Evolutionary conservation across 1,140 invertebrate species (phyloP).

Genomic region (Antheraea mylitta): DNA sequence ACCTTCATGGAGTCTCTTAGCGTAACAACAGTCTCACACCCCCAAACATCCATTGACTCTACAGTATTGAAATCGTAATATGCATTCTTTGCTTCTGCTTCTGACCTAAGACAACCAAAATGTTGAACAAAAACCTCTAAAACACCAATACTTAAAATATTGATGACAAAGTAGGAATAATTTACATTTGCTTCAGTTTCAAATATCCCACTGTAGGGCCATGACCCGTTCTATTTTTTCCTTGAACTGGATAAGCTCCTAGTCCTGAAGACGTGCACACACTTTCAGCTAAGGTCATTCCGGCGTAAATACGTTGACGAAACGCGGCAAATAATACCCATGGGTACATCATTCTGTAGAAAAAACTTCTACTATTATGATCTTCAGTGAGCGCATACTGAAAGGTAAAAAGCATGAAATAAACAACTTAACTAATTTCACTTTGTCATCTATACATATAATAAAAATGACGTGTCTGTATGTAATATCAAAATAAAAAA

Average conservation of each 20-base stretch:
- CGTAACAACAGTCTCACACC: constrained; percentile 87
- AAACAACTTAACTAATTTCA: too few relatives aligned
- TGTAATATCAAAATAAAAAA: too few relatives aligned
- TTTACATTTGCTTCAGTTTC: constrained; percentile 78
- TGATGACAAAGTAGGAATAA: constrained; percentile 5
- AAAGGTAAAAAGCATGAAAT: constrained; percentile 50
- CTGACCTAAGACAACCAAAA: constrained; percentile 42
- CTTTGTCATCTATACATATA: too few relatives aligned
- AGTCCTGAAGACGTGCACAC: constrained; percentile 94
- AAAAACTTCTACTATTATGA: constrained; percentile 83
- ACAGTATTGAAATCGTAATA: constrained; percentile 91
- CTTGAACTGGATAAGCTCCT: constrained; percentile 91
- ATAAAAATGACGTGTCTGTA: too few relatives aligned
- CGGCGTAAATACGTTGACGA: constrained; percentile 93
- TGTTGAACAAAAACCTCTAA: background rate
- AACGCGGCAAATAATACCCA: constrained; percentile 93
- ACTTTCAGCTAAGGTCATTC: constrained; percentile 93
- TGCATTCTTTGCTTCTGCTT: constrained; percentile 75
- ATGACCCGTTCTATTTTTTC: constrained; percentile 86
- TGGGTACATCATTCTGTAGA: constrained; percentile 91
- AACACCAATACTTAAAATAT: background rate
- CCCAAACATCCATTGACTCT: constrained; percentile 89
- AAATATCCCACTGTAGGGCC: constrained; percentile 86
- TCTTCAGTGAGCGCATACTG: constrained; percentile 86
- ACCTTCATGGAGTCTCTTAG: constrained; percentile 91